Base-by-base conservation (phyloP, 2,113 vertebrate genomes). In the Crotalus viridis region DNA sequence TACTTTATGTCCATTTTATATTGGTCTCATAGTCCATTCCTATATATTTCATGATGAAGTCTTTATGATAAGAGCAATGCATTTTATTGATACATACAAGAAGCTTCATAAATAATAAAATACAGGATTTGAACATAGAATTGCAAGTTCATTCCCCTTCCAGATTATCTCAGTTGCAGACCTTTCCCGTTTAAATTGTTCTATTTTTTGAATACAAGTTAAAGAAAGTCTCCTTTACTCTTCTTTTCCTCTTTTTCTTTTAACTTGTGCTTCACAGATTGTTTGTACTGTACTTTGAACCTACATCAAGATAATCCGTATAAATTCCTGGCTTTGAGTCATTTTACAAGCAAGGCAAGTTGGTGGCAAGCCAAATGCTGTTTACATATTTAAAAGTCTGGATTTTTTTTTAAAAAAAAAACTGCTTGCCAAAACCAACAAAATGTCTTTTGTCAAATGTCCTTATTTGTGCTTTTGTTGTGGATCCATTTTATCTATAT, bases 261-360 rank as follows among this genome's bases (percentile, higher is more conserved):
- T 74, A 12, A 69, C n/a, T 90, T 89, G 4, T 43, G 39, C 54
- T 39, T 74, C 33, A 5, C n/a, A 26, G 24, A 56, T 90, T 87
- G 8, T 81, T 90, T 87, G 8, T 81, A 61, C 89, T 51, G 89
- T 74, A 88, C 89, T 91, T 91, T 91, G 43, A 39, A 89, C 90
- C 69, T 85, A 10, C 10, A 57, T 39, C 54, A 88, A 15, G 21
- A 43, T 81, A 81, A 33, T 28, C 13, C 39, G 12, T 69, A 22
- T 28, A 22, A 69, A 52, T 74, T 28, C 46, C n/a, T 87, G 43
- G 81, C 56, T 91, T 93, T 81, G 85, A 59, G 94, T 92, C 89
- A 93, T 33, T 39, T 52, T 24, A 17, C 1, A 88, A 21, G 28
- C 1, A 88, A 24, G 28, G 54, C 10, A 43, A 91, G 90, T 74